Conservation (phyloP, 2,888 invertebrate species). For the Fragum fragum region DNA sequence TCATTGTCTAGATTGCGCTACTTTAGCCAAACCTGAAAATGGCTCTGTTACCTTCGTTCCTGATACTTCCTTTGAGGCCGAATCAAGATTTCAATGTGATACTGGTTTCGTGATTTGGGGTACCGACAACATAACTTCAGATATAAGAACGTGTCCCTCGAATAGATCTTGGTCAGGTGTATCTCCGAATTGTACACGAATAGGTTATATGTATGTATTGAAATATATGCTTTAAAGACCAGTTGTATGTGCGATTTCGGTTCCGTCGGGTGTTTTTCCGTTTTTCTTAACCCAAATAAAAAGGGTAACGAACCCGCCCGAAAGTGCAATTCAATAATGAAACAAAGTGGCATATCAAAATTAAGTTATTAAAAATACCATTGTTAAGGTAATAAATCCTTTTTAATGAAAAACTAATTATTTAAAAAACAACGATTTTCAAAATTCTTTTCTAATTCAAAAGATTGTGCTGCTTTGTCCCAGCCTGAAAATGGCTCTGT, state of each 20-base stretch:
- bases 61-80: background rate
- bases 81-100: background rate
- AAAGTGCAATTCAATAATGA: too few relatives aligned
- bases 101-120: background rate
- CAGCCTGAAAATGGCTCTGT: background rate
- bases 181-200: background rate
- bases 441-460: too few relatives aligned
- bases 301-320: too few relatives aligned
- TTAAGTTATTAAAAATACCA: too few relatives aligned
- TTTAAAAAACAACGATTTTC: too few relatives aligned
- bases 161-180: background rate
- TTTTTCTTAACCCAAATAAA: too few relatives aligned
- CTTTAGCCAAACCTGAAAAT: background rate
- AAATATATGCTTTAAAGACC: too few relatives aligned
- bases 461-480: background rate
- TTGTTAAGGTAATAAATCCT: too few relatives aligned
- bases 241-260: too few relatives aligned
- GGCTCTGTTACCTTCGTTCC: background rate
- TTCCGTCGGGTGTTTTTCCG: too few relatives aligned
- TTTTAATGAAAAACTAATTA: too few relatives aligned
- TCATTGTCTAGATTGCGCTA: background rate
- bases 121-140: background rate
- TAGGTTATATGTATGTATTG: background rate
- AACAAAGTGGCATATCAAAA: too few relatives aligned
- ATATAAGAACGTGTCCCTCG: background rate